Conservation (phyloP, 2,888 invertebrate genomes). For the Palloptera scutellata region DNA sequence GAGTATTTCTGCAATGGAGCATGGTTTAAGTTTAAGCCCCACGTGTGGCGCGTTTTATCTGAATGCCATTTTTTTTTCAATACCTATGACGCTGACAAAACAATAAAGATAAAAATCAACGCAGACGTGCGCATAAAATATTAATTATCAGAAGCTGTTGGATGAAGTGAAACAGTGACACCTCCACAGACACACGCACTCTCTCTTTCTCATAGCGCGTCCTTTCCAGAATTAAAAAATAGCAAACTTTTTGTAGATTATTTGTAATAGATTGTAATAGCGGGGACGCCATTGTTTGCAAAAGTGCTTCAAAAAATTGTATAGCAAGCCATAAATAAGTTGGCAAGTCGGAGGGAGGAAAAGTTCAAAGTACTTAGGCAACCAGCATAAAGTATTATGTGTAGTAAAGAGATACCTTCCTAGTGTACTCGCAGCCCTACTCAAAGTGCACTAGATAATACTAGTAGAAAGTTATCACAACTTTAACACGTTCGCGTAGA, state of each 20-base stretch:
- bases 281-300: neutral
- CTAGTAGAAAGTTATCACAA: no score
- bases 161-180: constrained; percentile 34
- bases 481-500: no score
- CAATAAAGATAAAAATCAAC: constrained; percentile 43
- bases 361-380: no score
- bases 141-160: constrained; percentile 45
- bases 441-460: no score
- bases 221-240: neutral
- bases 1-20: no score
- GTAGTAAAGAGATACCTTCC: no score
- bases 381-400: no score
- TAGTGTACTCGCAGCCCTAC: no score
- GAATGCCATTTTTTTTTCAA: neutral
- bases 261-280: neutral
- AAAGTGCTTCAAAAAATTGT: neutral
- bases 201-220: neutral
- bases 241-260: constrained; percentile 4
- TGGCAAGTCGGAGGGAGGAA: neutral
- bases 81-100: neutral
- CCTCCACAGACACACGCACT: constrained; percentile 9
- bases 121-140: constrained; percentile 47
- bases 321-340: constrained; percentile 11
- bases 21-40: neutral
- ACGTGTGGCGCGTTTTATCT: neutral